Percentiles rank a stretch among this genome's conserved stretches.
These are phyloP conservation scores for Hucho hucho DNA, from an alignment of 2,113 vertebrate species.

Conservation along the genomic window DNA sequence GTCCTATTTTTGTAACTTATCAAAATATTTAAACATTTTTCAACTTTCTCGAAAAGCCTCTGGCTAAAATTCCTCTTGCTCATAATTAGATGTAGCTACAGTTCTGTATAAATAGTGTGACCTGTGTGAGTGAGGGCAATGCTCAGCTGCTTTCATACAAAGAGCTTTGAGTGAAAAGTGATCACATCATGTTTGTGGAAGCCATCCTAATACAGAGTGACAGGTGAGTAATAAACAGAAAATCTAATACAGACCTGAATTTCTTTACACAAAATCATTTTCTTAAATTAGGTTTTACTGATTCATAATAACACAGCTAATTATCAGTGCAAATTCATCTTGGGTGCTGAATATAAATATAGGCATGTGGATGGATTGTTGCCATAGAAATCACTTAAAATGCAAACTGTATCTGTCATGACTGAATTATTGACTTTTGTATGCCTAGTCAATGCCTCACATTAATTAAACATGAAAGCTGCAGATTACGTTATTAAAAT, in stretches of 20 bases:
- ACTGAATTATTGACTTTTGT: slow-evolving; percentile 19
- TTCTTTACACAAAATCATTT: neutral
- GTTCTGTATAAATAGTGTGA: too few species aligned
- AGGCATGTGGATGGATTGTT: neutral
- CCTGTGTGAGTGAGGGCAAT: too few species aligned
- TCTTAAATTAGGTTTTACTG: neutral
- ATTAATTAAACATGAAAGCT: slow-evolving; percentile 22
- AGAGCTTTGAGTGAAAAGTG: too few species aligned
- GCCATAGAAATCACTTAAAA: slow-evolving; percentile 25
- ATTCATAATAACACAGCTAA: neutral
- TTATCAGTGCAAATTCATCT: neutral
- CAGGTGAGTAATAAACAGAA: too few species aligned
- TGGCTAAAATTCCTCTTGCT: too few species aligned
- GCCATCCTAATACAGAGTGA: too few species aligned
- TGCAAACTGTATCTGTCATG: slow-evolving; percentile 3
- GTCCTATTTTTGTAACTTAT: too few species aligned
- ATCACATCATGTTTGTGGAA: too few species aligned
- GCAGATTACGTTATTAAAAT: slow-evolving; percentile 15
- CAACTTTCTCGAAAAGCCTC: too few species aligned
- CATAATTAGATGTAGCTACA: too few species aligned
- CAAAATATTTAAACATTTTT: too few species aligned
- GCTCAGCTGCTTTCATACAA: too few species aligned
- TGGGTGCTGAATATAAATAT: slow-evolving; percentile 9
- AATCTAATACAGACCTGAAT: neutral
- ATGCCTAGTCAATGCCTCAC: slow-evolving; percentile 2